A percentile compares a stretch with the other conserved stretches of the same genome.
These are phyloP conservation scores for Xestia ashworthii DNA, from an alignment of 2,888 invertebrate genomes.

Conservation along the genomic window DNA sequence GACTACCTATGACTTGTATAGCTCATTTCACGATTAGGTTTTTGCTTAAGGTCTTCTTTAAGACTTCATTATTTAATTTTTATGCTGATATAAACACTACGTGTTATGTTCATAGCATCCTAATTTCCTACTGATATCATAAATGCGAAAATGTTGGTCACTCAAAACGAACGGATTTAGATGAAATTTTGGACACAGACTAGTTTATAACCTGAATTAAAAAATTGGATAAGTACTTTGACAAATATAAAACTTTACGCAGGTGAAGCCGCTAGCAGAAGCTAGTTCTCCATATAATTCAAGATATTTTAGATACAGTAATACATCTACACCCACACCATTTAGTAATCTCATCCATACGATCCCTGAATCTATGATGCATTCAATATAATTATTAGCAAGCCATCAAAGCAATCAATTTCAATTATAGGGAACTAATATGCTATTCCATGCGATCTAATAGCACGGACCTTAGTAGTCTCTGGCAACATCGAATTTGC, in stretches of 20 bases:
- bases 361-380: background rate
- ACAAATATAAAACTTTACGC: no score
- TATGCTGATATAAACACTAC: background rate
- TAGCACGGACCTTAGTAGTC: background rate
- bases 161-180: no score
- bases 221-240: no score
- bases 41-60: no score
- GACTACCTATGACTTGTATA: no score
- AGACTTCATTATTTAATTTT: background rate
- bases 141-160: no score
- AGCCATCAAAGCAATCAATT: slow-evolving; percentile 4
- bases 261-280: no score
- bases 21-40: no score
- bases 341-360: background rate
- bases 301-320: background rate
- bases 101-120: background rate
- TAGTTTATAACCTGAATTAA: no score
- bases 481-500: slow-evolving; percentile 2
- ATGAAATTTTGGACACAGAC: no score
- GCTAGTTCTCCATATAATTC: background rate
- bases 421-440: slow-evolving; percentile 21
- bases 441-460: background rate
- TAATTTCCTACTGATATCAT: no score
- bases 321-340: background rate
- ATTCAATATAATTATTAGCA: background rate